Percentiles rank a stretch among this genome's conserved stretches.
Conservation (phyloP, 1,140 invertebrate genomes). For the Drosophila ficusphila region DNA sequence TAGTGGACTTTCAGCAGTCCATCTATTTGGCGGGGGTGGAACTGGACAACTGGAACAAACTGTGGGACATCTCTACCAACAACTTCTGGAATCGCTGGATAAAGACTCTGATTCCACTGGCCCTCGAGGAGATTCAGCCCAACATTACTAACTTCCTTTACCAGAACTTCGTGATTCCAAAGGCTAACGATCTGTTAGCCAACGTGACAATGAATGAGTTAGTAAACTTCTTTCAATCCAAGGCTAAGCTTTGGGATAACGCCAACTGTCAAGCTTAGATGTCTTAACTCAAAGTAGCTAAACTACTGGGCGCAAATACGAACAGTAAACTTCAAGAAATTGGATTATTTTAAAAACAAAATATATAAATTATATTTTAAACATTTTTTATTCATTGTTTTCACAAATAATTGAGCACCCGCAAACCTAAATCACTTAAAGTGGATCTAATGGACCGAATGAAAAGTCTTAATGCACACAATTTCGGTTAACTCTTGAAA, state of each 20-base stretch:
- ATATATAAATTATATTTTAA: no score
- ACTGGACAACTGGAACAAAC: constrained; percentile 61
- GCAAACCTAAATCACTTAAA: no score
- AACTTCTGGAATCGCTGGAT: constrained; percentile 42
- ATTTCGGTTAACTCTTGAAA: constrained; percentile 41
- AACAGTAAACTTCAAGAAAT: background rate
- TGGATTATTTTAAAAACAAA: background rate
- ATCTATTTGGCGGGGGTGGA: constrained; percentile 51
- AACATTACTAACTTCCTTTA: constrained; percentile 21
- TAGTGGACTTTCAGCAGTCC: constrained; percentile 43
- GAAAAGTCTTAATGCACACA: constrained; percentile 64
- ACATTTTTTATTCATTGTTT: no score
- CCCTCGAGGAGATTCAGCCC: constrained; percentile 46
- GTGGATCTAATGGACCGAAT: constrained; percentile 35
- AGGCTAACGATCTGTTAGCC: constrained; percentile 36
- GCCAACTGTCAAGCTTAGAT: constrained; percentile 4
- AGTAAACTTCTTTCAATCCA: constrained; percentile 12
- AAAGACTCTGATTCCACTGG: constrained; percentile 5
- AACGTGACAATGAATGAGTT: constrained; percentile 46
- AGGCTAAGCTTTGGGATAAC: constrained; percentile 18
- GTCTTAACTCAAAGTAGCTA: background rate
- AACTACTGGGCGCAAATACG: no score
- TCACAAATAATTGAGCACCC: no score
- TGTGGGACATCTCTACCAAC: constrained; percentile 60
- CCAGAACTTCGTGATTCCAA: constrained; percentile 31